phyloP scores from a whole-genome alignment of 2,888 invertebrate genomes.

The Nomada ruficornis region DNA sequence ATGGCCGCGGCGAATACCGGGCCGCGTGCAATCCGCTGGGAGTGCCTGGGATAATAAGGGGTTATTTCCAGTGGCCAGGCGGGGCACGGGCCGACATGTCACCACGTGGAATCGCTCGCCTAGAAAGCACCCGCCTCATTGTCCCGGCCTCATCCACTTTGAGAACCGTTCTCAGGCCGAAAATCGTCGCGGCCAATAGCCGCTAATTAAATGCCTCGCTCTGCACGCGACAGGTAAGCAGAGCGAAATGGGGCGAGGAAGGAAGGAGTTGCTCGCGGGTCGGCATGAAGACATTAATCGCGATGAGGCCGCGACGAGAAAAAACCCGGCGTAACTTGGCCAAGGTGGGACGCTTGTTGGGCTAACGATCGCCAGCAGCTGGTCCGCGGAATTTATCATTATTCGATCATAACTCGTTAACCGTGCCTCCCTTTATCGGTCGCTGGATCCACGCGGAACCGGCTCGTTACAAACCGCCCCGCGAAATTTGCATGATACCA shows the following conservation, averaged over 20 bases:
- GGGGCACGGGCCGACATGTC: constrained; percentile 52
- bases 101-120: constrained; percentile 41
- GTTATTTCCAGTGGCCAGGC: constrained; percentile 71
- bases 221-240: too few species aligned
- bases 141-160: constrained; percentile 2
- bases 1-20: too few species aligned
- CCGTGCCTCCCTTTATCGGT: constrained; percentile 53
- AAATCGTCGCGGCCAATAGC: background rate
- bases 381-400: constrained; percentile 75
- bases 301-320: constrained; percentile 45
- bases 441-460: constrained; percentile 44
- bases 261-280: constrained; percentile 15
- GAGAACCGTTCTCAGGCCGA: background rate
- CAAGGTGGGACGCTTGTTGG: constrained; percentile 48
- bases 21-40: constrained; percentile 72
- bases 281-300: constrained; percentile 69
- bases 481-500: constrained; percentile 61
- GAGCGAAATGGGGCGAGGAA: background rate
- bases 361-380: constrained; percentile 74
- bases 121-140: background rate
- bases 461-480: constrained; percentile 52
- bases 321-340: constrained; percentile 45
- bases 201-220: too few species aligned
- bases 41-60: constrained; percentile 78
- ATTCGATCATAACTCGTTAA: constrained; percentile 73